Evolutionary conservation across 2,888 invertebrate species (phyloP).

Genomic region (Drosophila putrida): DNA sequence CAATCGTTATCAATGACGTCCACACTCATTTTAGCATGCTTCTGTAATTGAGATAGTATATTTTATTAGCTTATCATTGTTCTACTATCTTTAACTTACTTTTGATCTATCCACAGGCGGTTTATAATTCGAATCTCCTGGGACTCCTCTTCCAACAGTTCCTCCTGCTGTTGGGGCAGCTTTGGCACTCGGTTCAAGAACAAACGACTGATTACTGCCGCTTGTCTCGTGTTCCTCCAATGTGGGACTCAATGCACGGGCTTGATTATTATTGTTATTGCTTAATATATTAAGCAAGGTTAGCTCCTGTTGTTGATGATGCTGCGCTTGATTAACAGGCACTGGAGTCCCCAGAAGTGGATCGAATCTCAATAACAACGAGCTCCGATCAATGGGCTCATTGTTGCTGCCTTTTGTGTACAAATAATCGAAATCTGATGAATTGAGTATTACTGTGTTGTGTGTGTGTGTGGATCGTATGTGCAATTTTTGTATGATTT

Average conservation of each 20-base stretch:
- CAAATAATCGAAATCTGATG: constrained; percentile 85
- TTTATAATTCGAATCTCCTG: constrained; percentile 50
- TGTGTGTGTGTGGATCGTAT: constrained; percentile 15
- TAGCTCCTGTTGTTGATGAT: constrained; percentile 63
- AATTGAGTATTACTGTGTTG: constrained; percentile 83
- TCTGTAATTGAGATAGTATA: constrained; percentile 51
- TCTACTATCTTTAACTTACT: constrained; percentile 42
- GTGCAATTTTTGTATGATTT: constrained; percentile 12
- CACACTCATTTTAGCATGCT: constrained; percentile 86
- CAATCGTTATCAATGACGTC: constrained; percentile 85
- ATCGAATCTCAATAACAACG: constrained; percentile 85
- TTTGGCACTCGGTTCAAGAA: constrained; percentile 71
- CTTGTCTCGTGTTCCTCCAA: constrained; percentile 83
- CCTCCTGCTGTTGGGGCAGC: constrained; percentile 59
- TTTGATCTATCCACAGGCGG: constrained; percentile 68
- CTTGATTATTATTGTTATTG: constrained; percentile 44
- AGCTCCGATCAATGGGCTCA: constrained; percentile 82
- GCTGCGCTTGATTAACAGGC: constrained; percentile 74
- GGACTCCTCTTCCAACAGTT: constrained; percentile 14
- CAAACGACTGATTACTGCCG: constrained; percentile 75
- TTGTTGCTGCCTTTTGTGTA: constrained; percentile 84
- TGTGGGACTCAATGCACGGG: constrained; percentile 79
- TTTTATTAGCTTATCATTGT: not conserved
- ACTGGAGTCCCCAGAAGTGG: constrained; percentile 84
- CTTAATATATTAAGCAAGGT: constrained; percentile 52